These are phyloP conservation scores for Tinea trinotella DNA, from an alignment of 2,888 invertebrate species.

Conservation along the genomic window DNA sequence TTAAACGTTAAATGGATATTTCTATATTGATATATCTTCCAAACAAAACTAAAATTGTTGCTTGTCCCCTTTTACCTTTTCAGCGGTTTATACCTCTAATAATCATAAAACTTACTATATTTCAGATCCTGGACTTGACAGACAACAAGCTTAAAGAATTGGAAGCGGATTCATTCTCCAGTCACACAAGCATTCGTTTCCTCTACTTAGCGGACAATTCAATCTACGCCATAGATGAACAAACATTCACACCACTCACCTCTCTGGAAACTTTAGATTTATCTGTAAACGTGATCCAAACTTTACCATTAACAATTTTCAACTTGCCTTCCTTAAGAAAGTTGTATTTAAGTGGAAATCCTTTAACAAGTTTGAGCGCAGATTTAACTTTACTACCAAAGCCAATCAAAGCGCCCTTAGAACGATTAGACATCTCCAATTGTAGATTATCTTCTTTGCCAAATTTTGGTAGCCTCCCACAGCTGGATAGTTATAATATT, in stretches of 20 bases:
- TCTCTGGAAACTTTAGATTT: conserved; percentile 70
- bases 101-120: too few relatives aligned
- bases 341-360: conserved; percentile 72
- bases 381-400: conserved; percentile 48
- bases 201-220: conserved; percentile 74
- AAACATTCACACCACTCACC: conserved; percentile 59
- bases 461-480: conserved; percentile 72
- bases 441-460: conserved; percentile 74
- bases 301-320: conserved; percentile 64
- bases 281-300: conserved; percentile 64
- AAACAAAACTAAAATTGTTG: too few relatives aligned
- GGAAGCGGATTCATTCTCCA: conserved; percentile 56
- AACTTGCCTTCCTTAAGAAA: conserved; percentile 74
- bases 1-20: too few relatives aligned
- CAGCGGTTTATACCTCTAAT: too few relatives aligned
- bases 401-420: conserved; percentile 72
- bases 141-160: conserved; percentile 70
- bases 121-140: conserved; percentile 73
- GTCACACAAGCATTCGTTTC: conserved; percentile 64
- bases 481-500: conserved; percentile 73
- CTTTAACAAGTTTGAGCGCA: conserved; percentile 49
- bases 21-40: conserved; percentile 15
- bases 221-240: conserved; percentile 67
- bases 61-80: too few relatives aligned
- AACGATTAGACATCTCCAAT: conserved; percentile 72